These are phyloP conservation scores for Hyperoplus immaculatus DNA, from an alignment of 2,797 vertebrate genomes.

Conservation along the genomic window DNA sequence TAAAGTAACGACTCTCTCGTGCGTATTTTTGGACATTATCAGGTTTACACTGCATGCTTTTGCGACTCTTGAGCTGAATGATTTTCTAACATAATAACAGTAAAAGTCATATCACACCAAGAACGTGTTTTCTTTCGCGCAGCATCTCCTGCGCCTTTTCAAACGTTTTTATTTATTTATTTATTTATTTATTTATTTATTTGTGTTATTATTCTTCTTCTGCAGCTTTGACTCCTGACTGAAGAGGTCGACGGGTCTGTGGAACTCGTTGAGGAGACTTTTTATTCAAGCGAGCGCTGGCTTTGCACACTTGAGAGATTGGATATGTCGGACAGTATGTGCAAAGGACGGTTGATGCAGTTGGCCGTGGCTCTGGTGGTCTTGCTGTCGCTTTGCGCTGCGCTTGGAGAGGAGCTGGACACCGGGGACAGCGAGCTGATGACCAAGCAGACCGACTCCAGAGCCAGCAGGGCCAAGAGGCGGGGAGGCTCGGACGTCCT, in stretches of 20 bases:
- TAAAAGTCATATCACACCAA: not conserved
- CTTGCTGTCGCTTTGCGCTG: slow-evolving; percentile 81
- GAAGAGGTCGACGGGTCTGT: slow-evolving; percentile 55
- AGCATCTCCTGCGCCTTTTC: slow-evolving; percentile 46
- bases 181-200: not conserved
- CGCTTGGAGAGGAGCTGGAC: slow-evolving; percentile 72
- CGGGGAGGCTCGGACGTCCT: slow-evolving; percentile 93
- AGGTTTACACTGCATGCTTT: slow-evolving; percentile 13
- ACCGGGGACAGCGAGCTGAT: slow-evolving; percentile 79
- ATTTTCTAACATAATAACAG: slow-evolving; percentile 2
- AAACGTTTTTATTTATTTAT: slow-evolving; percentile 8
- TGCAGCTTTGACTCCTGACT: slow-evolving; percentile 79
- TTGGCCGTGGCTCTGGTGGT: slow-evolving; percentile 88
- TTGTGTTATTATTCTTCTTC: slow-evolving; percentile 37
- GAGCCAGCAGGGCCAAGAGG: slow-evolving; percentile 92
- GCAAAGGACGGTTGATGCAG: slow-evolving; percentile 86
- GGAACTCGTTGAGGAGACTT: slow-evolving; percentile 37
- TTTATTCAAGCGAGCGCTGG: slow-evolving; percentile 52
- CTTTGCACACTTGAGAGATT: slow-evolving; percentile 52
- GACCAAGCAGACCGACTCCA: slow-evolving; percentile 83
- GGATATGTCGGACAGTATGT: slow-evolving; percentile 84
- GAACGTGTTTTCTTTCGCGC: slow-evolving; percentile 46
- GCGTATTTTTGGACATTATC: slow-evolving; percentile 37
- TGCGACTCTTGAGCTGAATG: not conserved
- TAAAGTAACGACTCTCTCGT: slow-evolving; percentile 50